Percentiles rank a stretch among this genome's conserved stretches.
phyloP scores from a whole-genome alignment of 2,113 vertebrate genomes.

The Cheirogaleus medius region DNA sequence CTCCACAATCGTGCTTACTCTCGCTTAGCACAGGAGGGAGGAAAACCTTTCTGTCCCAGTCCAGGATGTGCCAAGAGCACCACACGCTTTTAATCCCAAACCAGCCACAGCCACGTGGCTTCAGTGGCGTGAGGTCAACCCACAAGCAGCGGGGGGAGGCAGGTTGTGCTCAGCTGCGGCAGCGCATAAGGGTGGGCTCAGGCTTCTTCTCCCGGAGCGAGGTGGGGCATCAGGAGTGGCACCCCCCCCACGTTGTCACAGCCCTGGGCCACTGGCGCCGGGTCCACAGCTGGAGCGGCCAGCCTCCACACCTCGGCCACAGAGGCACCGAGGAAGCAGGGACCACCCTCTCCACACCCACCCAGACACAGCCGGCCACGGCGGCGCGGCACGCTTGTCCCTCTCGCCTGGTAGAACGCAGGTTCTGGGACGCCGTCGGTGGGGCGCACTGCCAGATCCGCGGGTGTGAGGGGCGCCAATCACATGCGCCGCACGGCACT shows the following conservation, averaged over 20 bases:
- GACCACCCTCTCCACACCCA: too few relatives aligned
- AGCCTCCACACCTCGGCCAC: background rate
- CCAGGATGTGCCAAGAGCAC: background rate
- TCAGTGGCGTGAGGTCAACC: rapidly evolving
- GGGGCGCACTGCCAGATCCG: background rate
- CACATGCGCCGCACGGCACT: rapidly evolving
- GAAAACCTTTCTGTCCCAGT: background rate
- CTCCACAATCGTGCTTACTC: background rate
- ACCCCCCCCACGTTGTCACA: background rate
- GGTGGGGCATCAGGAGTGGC: rapidly evolving
- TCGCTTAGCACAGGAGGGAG: background rate
- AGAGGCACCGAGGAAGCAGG: background rate
- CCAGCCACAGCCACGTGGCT: background rate
- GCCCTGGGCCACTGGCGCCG: too few relatives aligned
- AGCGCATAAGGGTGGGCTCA: rapidly evolving
- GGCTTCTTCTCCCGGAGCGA: background rate
- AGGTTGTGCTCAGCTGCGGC: background rate
- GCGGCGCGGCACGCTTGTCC: too few relatives aligned
- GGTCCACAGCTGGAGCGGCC: background rate
- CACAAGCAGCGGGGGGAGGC: too few relatives aligned
- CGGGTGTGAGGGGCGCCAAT: too few relatives aligned
- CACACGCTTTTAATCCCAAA: background rate
- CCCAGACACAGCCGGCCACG: too few relatives aligned
- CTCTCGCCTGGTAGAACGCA: background rate
- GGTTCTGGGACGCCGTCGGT: rapidly evolving